Evolutionary conservation across 2,113 vertebrate genomes (phyloP), one percentile per base, ranked within the genome.

Genomic region (Electrona antarctica): DNA sequence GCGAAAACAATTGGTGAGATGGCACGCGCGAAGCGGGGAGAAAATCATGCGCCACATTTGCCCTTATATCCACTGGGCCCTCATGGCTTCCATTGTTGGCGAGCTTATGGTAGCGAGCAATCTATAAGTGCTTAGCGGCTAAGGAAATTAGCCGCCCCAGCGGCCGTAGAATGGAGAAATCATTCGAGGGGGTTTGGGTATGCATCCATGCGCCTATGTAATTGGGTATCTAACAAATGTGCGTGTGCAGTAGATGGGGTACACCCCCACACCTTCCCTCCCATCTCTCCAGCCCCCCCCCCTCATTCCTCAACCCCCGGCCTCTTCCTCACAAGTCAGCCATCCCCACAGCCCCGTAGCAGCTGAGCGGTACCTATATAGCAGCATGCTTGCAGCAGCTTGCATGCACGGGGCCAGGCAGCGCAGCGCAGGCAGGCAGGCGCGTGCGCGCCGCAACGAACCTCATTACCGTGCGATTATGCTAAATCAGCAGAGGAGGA

Each of bases 221-320:
- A 93, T 92, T 92, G 88, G 88, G 78, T 91, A 92, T 91, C 82
- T 78, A 85, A 82, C 83, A 88, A 92, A 90, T 86, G 87, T 79
- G 73, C 73, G 70, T 13, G 66, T 78, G 77, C 77, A 84, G 78
- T 83, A 72, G 69, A 46, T 64, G 70, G 82, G 69, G 13, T 11
- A 63, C 63, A 71, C 67, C 75, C 73, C 21, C 21, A 21, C 21
- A 21, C 47, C 62, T 68, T 8, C n/a, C 33, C 46, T 21, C 8
- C 41, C n/a, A 6, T 45, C 13, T 45, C 48, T n/a, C 41, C 60
- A 7, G 2, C 83, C 68, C 67, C 64, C 65, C 76, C 69, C n/a
- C n/a, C n/a, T n/a, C n/a, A n/a, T n/a, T n/a, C n/a, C n/a, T n/a
- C n/a, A 11, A 12, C 28, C 64, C 11, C 29, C 62, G 49, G 65